Conservation (phyloP, 2,113 vertebrate species). For the Bujurquina vittata region DNA sequence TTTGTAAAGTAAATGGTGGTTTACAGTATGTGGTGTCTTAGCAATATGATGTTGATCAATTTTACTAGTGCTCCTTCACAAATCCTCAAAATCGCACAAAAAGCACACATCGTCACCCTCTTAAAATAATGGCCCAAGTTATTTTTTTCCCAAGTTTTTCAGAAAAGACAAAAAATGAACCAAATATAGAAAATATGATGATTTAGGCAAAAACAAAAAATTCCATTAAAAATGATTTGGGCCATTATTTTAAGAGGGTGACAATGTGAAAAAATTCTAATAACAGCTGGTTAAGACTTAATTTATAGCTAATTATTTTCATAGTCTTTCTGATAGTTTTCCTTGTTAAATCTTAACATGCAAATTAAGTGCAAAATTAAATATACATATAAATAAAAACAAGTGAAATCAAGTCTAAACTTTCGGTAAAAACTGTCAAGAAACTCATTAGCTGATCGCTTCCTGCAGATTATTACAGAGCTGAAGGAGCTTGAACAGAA, state of each 20-base stretch:
- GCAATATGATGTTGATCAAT: background rate
- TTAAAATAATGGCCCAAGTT: too few relatives aligned
- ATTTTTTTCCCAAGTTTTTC: too few relatives aligned
- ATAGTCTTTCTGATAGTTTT: background rate
- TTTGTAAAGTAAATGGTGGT: constrained; percentile 6
- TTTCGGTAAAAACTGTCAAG: background rate
- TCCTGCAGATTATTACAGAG: background rate
- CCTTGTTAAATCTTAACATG: background rate
- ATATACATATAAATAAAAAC: background rate
- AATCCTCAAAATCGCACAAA: background rate
- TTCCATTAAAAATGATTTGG: too few relatives aligned
- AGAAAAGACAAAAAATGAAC: too few relatives aligned
- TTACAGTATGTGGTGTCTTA: background rate
- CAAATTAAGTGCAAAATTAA: background rate
- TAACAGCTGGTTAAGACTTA: background rate
- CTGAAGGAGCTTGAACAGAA: background rate
- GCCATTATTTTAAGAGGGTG: too few relatives aligned
- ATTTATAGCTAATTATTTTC: background rate
- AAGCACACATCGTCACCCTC: too few relatives aligned
- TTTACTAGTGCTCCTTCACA: background rate
- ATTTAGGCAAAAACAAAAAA: too few relatives aligned
- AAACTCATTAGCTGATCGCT: background rate
- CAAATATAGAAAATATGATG: too few relatives aligned
- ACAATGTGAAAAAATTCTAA: too few relatives aligned
- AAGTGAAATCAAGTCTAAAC: background rate